Percentiles rank a stretch among this genome's conserved stretches.
Evolutionary conservation across 1,140 invertebrate genomes (phyloP).

Genomic region (Orchesella cincta): DNA sequence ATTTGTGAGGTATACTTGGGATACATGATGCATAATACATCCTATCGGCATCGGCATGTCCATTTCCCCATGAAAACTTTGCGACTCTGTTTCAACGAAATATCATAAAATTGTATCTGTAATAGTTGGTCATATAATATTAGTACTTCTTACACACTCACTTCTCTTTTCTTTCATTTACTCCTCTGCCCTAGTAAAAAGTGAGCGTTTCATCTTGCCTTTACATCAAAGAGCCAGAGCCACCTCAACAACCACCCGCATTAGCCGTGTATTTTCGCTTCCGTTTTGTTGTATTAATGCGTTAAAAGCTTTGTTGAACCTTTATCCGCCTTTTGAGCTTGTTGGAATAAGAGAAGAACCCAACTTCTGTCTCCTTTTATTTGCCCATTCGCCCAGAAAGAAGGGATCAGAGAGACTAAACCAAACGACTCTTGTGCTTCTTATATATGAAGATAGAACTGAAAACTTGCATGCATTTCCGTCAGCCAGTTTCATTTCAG

Average conservation of each 20-base stretch:
- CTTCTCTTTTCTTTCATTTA: not conserved
- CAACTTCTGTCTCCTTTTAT: not conserved
- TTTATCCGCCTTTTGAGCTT: not conserved
- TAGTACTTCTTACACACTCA: not conserved
- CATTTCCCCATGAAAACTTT: slow-evolving; percentile 10
- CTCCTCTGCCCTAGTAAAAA: not conserved
- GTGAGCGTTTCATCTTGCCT: not conserved
- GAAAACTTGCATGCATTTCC: slow-evolving; percentile 11
- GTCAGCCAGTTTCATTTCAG: slow-evolving; percentile 1
- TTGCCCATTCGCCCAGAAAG: not conserved
- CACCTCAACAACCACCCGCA: not conserved
- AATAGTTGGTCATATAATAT: slow-evolving; percentile 6
- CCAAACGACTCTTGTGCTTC: not conserved
- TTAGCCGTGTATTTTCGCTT: not conserved
- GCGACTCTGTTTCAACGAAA: slow-evolving; percentile 1
- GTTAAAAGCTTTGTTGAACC: slow-evolving; percentile 24
- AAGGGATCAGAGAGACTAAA: not conserved
- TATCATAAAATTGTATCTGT: slow-evolving; percentile 28
- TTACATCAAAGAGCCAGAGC: not conserved
- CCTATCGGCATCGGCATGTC: not conserved
- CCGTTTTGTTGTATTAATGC: slow-evolving; percentile 21
- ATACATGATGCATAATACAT: too few relatives aligned
- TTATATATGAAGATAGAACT: not conserved
- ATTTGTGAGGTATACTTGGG: not conserved
- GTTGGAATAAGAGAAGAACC: not conserved